Base-by-base conservation (phyloP, 2,113 vertebrate species). In the Dicerorhinus sumatrensis region DNA sequence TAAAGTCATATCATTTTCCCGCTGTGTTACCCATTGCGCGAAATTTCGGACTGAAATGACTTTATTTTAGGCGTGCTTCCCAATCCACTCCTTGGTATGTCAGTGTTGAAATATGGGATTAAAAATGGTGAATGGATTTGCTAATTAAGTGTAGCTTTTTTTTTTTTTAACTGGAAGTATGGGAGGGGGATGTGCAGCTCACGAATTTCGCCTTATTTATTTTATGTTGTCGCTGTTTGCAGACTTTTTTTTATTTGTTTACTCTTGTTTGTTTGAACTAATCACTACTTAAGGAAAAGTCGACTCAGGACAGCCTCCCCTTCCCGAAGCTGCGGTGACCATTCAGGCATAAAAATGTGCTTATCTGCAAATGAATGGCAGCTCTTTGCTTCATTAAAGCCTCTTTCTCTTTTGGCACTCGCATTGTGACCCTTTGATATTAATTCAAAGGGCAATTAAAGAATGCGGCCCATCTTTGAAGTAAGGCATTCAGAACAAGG, bases 401-500 rank as follows among this genome's bases (percentile, higher is more conserved):
- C 98, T 99, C 99, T 99, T 99, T 99, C 99, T 99, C 99, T 99
- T 99, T 99, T 99, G 99, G 99, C 99, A 99, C 99, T 99, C 99
- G 99, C 99, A 99, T 99, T 99, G 99, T 99, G 99, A 99, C 99
- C 99, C 99, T 99, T 99, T 99, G 99, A 99, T 99, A 99, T 99
- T 99, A 99, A 99, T 99, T 99, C 99, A 99, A 99, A 99, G 99
- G 99, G 99, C 99, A 99, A 99, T 99, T 99, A 99, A 99, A 99
- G 99, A 99, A 99, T 99, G 99, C 99, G 99, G 99, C 98, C 99
- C 99, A 99, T 99, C 99, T 99, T 99, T 99, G 99, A 99, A 99
- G 99, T 99, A 98, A 99, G 99, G 99, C 99, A 99, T 99, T 98
- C 99, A 99, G 99, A 99, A 99, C 99, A 98, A 99, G 99, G 99